A percentile compares a stretch with the other conserved stretches of the same genome.
These are phyloP conservation scores for Otolemur garnettii DNA, from an alignment of 2,113 vertebrate species.

Conservation along the genomic window DNA sequence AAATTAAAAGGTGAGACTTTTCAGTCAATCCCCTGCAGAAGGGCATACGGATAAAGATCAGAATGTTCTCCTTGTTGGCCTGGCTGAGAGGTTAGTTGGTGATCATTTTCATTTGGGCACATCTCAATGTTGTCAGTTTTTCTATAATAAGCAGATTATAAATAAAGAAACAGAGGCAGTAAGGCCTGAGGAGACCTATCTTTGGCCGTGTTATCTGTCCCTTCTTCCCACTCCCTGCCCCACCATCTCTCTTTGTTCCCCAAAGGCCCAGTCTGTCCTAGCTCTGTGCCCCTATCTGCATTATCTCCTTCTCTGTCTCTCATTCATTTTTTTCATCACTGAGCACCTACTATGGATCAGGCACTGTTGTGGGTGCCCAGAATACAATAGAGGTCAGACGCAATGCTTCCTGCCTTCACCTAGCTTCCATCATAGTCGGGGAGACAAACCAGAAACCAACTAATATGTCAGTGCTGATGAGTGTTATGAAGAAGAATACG, in stretches of 20 bases:
- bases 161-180: background rate
- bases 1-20: background rate
- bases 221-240: background rate
- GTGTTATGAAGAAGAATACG: background rate
- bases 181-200: background rate
- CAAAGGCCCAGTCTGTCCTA: background rate
- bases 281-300: background rate
- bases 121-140: background rate
- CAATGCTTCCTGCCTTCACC: background rate
- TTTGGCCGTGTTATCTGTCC: background rate
- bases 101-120: background rate
- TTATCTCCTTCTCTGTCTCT: background rate
- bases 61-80: rapidly evolving
- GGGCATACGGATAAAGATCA: background rate
- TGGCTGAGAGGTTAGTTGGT: no score
- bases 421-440: background rate
- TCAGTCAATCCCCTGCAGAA: background rate
- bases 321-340: background rate
- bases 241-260: background rate
- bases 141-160: background rate
- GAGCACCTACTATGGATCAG: background rate
- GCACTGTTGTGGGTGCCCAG: background rate
- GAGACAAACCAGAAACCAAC: background rate
- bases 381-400: background rate
- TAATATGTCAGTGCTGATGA: background rate